These are phyloP conservation scores for Drosophila villosipedis DNA, from an alignment of 2,888 invertebrate genomes.

Conservation along the genomic window DNA sequence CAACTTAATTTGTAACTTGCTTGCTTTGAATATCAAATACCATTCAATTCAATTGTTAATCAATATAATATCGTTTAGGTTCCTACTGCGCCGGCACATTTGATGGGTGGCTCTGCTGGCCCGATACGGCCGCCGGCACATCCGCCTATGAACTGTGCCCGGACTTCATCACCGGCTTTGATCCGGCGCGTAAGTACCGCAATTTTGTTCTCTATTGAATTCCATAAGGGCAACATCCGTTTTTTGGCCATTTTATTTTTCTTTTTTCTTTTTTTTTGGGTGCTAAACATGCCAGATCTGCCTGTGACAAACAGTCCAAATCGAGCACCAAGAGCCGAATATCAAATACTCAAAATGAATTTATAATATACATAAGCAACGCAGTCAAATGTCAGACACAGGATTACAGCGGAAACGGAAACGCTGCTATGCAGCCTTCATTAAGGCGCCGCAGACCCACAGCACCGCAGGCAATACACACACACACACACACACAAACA, in stretches of 20 bases:
- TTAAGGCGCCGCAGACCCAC: slow-evolving; percentile 19
- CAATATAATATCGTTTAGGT: slow-evolving; percentile 83
- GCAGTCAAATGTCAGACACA: slow-evolving; percentile 41
- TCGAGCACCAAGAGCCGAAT: slow-evolving; percentile 2
- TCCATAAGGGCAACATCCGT: slow-evolving; percentile 55
- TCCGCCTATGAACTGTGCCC: slow-evolving; percentile 90
- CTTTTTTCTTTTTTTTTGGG: background rate
- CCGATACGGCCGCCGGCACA: slow-evolving; percentile 89
- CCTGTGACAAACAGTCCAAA: slow-evolving; percentile 53
- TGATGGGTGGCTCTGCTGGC: slow-evolving; percentile 94
- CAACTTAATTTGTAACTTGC: slow-evolving; percentile 6
- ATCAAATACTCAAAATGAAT: slow-evolving; percentile 19
- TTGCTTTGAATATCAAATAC: slow-evolving; percentile 1
- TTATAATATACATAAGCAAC: slow-evolving; percentile 28
- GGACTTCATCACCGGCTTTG: slow-evolving; percentile 91
- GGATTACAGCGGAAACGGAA: slow-evolving; percentile 54
- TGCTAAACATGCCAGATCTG: slow-evolving; percentile 32
- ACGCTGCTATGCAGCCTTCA: slow-evolving; percentile 20
- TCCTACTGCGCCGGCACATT: slow-evolving; percentile 90
- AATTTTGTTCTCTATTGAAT: slow-evolving; percentile 47
- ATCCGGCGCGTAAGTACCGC: slow-evolving; percentile 88
- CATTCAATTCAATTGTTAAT: slow-evolving; percentile 25
- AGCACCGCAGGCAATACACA: slow-evolving; percentile 23
- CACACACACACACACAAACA: slow-evolving; percentile 9
- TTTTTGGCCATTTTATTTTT: slow-evolving; percentile 23